These are phyloP conservation scores for Capromys pilorides DNA, from an alignment of 2,797 vertebrate species.

Conservation along the genomic window DNA sequence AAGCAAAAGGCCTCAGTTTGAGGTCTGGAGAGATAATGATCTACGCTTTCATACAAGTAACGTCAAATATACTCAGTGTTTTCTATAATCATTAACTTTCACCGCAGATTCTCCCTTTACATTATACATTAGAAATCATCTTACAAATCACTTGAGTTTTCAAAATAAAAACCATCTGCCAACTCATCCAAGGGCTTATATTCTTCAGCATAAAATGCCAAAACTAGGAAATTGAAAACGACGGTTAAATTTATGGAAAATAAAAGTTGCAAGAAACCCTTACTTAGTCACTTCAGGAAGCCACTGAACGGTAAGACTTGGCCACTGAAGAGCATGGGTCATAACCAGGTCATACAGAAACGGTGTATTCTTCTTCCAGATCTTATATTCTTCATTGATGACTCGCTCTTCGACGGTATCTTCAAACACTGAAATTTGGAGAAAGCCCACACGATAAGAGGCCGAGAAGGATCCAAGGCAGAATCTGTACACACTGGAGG, in stretches of 20 bases:
- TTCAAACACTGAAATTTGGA: slow-evolving; percentile 87
- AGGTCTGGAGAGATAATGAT: neutral
- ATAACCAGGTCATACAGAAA: slow-evolving; percentile 92
- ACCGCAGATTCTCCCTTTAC: neutral
- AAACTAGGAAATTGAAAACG: slow-evolving; percentile 15
- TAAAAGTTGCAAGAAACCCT: slow-evolving; percentile 74
- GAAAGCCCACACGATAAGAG: slow-evolving; percentile 73
- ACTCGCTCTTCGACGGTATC: slow-evolving; percentile 91
- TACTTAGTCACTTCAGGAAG: slow-evolving; percentile 91
- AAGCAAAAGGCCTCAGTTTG: slow-evolving; percentile 22
- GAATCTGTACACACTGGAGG: slow-evolving; percentile 45
- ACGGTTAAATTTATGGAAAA: slow-evolving; percentile 51
- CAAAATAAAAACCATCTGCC: slow-evolving; percentile 51
- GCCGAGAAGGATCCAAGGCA: slow-evolving; percentile 3
- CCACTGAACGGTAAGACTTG: slow-evolving; percentile 92
- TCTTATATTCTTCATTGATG: slow-evolving; percentile 92
- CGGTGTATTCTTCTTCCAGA: slow-evolving; percentile 93
- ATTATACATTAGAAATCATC: slow-evolving; percentile 9
- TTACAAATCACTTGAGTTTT: slow-evolving; percentile 21
- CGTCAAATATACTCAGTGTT: neutral
- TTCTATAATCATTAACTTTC: slow-evolving; percentile 4
- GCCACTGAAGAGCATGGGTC: slow-evolving; percentile 92
- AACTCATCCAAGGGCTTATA: slow-evolving; percentile 3
- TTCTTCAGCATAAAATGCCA: neutral
- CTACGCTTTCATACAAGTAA: neutral